Conservation (phyloP, 2,888 invertebrate species). For the Diadegma fenestrale region DNA sequence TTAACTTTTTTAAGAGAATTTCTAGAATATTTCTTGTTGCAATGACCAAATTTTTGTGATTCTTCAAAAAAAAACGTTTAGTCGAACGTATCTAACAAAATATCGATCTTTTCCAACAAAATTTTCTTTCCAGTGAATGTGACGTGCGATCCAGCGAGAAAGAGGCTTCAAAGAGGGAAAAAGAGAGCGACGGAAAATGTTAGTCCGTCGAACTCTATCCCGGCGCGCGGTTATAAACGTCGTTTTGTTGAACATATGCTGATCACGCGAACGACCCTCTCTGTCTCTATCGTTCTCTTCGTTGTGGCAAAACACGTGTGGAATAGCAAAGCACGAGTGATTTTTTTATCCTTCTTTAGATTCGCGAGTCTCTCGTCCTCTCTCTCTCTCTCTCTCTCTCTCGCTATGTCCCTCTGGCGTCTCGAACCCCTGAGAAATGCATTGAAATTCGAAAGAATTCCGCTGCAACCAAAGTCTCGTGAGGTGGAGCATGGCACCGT, state of each 20-base stretch:
- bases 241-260: constrained; percentile 78
- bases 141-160: neutral
- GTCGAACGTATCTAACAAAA: too few relatives aligned
- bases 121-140: too few relatives aligned
- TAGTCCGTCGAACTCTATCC: constrained; percentile 64
- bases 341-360: constrained; percentile 63
- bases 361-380: constrained; percentile 68
- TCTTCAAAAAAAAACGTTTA: too few relatives aligned
- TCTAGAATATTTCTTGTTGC: too few relatives aligned
- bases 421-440: constrained; percentile 81
- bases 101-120: too few relatives aligned
- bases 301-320: constrained; percentile 75
- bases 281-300: constrained; percentile 49
- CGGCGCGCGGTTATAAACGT: constrained; percentile 21
- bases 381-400: constrained; percentile 13
- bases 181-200: constrained; percentile 34
- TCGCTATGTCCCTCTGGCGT: constrained; percentile 57
- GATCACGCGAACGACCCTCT: constrained; percentile 80
- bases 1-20: too few relatives aligned
- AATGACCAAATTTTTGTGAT: too few relatives aligned
- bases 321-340: constrained; percentile 80
- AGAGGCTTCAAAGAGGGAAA: neutral
- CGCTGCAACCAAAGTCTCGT: constrained; percentile 58
- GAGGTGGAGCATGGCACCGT: constrained; percentile 35
- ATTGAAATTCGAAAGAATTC: constrained; percentile 82